Evolutionary conservation across 2,797 vertebrate species (phyloP).

Genomic region (Lepus oiostolus): DNA sequence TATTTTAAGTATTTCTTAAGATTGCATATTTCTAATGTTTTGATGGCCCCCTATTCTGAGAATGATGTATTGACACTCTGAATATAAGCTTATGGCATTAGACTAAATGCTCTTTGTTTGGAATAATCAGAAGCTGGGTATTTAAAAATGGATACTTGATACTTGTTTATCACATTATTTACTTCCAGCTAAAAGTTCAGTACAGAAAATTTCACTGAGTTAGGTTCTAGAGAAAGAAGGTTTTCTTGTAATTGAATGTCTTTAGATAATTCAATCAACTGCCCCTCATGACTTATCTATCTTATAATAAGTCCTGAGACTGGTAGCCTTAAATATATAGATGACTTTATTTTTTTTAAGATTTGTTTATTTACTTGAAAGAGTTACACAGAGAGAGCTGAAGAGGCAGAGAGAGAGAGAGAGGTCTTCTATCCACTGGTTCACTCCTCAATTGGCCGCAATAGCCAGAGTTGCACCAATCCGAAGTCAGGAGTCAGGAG

Average conservation of each 20-base stretch:
- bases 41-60: neutral
- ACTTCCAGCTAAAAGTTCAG: neutral
- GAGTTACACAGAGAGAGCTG: no score
- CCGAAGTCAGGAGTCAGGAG: no score
- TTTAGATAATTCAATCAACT: neutral
- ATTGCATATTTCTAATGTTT: neutral
- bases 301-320: neutral
- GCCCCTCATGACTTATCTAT: neutral
- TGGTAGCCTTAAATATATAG: neutral
- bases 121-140: neutral
- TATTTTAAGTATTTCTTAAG: neutral
- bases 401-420: no score
- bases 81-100: neutral
- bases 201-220: neutral
- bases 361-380: no score
- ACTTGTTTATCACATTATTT: neutral
- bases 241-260: neutral
- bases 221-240: neutral
- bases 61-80: neutral
- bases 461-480: no score
- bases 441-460: no score
- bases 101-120: neutral
- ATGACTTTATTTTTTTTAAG: neutral
- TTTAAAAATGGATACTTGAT: conserved; percentile 32
- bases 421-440: no score